phyloP scores from a whole-genome alignment of 2,888 invertebrate genomes.

The Parapristionchus giblindavisi region DNA sequence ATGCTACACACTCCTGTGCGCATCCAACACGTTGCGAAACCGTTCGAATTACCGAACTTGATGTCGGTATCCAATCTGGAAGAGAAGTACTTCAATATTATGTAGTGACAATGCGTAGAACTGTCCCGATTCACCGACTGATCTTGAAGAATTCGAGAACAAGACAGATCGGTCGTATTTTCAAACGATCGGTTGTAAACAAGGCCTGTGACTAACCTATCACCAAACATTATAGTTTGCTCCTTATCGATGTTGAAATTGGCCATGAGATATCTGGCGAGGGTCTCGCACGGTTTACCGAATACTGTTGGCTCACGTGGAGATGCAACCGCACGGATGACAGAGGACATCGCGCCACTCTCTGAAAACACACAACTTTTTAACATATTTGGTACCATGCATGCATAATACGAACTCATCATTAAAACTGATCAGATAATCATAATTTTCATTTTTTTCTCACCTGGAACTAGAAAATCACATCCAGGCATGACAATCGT shows the following conservation, averaged over 20 bases:
- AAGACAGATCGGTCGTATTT: no score
- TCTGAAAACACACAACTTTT: background rate
- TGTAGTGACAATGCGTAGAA: background rate
- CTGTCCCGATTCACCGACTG: background rate
- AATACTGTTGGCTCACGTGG: constrained; percentile 81
- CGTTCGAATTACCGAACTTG: constrained; percentile 85
- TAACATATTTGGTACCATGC: no score
- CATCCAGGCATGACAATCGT: constrained; percentile 77
- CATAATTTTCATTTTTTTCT: no score
- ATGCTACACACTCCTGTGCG: constrained; percentile 77
- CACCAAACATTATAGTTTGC: constrained; percentile 89
- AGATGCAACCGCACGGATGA: constrained; percentile 84
- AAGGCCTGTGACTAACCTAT: constrained; percentile 80
- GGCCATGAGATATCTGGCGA: constrained; percentile 68
- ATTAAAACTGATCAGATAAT: background rate
- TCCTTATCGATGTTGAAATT: constrained; percentile 82
- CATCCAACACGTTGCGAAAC: constrained; percentile 87
- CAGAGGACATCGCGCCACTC: constrained; percentile 78
- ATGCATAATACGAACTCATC: background rate
- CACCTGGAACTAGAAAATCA: constrained; percentile 77
- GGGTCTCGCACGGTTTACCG: constrained; percentile 83
- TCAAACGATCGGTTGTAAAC: no score
- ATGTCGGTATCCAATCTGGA: constrained; percentile 90
- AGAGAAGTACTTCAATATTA: constrained; percentile 37
- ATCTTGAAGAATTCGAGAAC: no score